Base-by-base conservation (phyloP, 2,797 vertebrate species). In the Clarias platycephalus region DNA sequence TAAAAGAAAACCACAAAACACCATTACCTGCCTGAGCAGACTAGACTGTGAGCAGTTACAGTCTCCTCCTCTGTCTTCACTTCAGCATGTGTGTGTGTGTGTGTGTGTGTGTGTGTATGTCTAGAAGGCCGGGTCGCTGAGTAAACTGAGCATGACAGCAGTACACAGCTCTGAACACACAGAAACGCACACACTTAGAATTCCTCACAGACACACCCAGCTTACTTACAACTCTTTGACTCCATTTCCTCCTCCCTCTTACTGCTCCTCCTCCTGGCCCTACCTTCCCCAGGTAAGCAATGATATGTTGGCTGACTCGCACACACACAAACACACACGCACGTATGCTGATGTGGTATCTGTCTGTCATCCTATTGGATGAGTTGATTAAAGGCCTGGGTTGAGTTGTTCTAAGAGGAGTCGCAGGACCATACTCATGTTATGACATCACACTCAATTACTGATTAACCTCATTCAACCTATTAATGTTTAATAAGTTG, bases 151-250 rank as follows among this genome's bases (percentile, higher is more conserved):
- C 87, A 90, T 89, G 90, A 83, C 80, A 86, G 88, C 26, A 55
- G 57, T 71, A 67, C 67, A 53, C 55, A 9, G 18, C 60, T 76
- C 31, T 58, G 76, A 49, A 76, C 80, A 55, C 62, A 83, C 62
- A 87, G 87, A 81, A 86, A 80, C 82, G 40, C 79, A 88, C 90
- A 93, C 93, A 92, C 94, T 92, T 93, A 92, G 94, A 93, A 94
- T 95, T 95, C 92, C 94, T 95, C 86, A 53, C 82, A 86, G 94
- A 95, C 94, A 95, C 96, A 94, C 97, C 97, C 96, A 94, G 83
- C 78, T 91, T 94, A 93, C 93, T 87, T 94, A 94, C 93, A 91
- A 92, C 34, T 72, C 78, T 53, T 94, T 94, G 95, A 92, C 92
- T 95, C 93, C 92, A 92, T 89, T 89, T 79, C 81, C 67, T 57